Evolutionary conservation across 37 sponge, comb jelly and placozoan species (phyloP).

Genomic region (Aphrocallistes beatrix): DNA sequence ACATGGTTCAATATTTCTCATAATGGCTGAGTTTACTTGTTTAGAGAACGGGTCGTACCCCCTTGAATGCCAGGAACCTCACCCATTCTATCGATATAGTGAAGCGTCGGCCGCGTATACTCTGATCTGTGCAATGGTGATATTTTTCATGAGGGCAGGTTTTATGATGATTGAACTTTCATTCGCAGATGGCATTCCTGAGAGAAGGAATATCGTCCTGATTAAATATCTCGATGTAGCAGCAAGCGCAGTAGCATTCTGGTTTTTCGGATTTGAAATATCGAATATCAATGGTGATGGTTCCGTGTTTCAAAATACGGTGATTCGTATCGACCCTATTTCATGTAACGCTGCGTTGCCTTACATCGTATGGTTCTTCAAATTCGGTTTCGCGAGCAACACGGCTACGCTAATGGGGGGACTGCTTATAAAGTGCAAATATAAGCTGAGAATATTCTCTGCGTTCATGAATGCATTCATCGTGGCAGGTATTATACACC

Average conservation of each 20-base stretch:
- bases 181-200: conserved; percentile 29
- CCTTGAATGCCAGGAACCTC: not conserved
- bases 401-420: conserved; percentile 40
- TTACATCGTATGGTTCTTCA: conserved; percentile 18
- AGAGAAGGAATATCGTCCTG: conserved; percentile 35
- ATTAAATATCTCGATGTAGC: conserved; percentile 73
- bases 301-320: not conserved
- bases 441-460: conserved; percentile 28
- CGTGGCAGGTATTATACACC: conserved; percentile 39
- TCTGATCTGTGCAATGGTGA: conserved; percentile 41
- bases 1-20: too few relatives aligned
- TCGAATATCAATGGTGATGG: not conserved
- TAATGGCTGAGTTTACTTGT: not conserved
- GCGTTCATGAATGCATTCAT: conserved; percentile 30
- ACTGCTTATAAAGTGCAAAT: conserved; percentile 19
- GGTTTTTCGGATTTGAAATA: conserved; percentile 48
- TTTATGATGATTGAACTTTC: conserved; percentile 50
- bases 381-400: conserved; percentile 41
- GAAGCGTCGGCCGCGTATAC: conserved; percentile 48
- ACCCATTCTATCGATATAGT: conserved; percentile 15
- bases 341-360: not conserved
- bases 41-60: not conserved
- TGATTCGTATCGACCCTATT: not conserved
- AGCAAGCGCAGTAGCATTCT: conserved; percentile 89
- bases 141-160: conserved; percentile 67